Percentiles rank a stretch among this genome's conserved stretches.
phyloP scores from a whole-genome alignment of 2,888 invertebrate genomes.

The Melipona bicolor region DNA sequence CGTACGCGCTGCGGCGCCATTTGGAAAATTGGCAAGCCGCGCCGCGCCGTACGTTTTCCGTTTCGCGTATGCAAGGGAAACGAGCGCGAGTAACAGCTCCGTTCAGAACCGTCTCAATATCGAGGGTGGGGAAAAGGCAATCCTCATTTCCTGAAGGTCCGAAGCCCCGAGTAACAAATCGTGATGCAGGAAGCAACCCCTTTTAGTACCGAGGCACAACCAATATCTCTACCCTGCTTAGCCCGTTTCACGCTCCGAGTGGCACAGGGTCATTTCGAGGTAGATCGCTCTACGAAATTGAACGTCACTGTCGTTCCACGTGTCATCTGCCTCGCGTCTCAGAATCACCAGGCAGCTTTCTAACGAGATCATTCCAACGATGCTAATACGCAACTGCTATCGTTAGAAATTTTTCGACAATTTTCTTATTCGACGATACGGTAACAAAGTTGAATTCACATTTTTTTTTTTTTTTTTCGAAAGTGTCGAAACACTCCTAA shows the following conservation, averaged over 20 bases:
- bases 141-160: slow-evolving; percentile 61
- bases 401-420: neutral
- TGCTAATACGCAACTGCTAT: too few relatives aligned
- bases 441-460: neutral
- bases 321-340: slow-evolving; percentile 49
- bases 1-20: slow-evolving; percentile 8
- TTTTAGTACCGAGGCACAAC: slow-evolving; percentile 54
- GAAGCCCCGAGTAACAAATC: slow-evolving; percentile 60
- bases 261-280: slow-evolving; percentile 63
- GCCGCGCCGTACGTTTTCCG: neutral
- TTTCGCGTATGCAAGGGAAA: slow-evolving; percentile 28
- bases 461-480: too few relatives aligned
- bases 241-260: slow-evolving; percentile 68
- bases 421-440: neutral
- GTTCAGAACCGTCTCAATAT: slow-evolving; percentile 44
- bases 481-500: too few relatives aligned
- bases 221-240: slow-evolving; percentile 66
- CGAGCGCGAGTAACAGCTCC: slow-evolving; percentile 25
- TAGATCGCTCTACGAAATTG: slow-evolving; percentile 65
- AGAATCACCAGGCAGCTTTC: slow-evolving; percentile 24
- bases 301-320: slow-evolving; percentile 53
- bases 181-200: slow-evolving; percentile 63
- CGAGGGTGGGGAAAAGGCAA: slow-evolving; percentile 32
- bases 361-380: slow-evolving; percentile 1
- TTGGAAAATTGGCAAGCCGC: slow-evolving; percentile 41